A percentile compares a stretch with the other conserved stretches of the same genome.
These are phyloP conservation scores for Cololabis saira DNA, from an alignment of 2,113 vertebrate genomes.

Conservation along the genomic window DNA sequence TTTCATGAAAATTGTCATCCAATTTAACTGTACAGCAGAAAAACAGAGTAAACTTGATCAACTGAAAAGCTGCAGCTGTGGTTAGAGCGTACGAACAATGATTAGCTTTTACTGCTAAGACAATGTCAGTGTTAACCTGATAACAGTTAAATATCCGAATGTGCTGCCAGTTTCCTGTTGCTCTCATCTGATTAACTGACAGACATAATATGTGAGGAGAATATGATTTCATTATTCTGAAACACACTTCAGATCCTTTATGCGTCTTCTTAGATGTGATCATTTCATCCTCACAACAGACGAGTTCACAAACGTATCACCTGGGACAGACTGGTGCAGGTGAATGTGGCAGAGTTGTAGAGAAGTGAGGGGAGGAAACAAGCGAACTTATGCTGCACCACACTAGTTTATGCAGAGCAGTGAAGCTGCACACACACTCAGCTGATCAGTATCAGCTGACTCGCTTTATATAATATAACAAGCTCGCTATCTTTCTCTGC, in stretches of 20 bases:
- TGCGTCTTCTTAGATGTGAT: neutral
- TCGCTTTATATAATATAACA: slow-evolving; percentile 50
- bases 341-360: slow-evolving; percentile 1
- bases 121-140: too few species aligned
- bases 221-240: too few species aligned
- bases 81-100: too few species aligned
- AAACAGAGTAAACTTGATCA: too few species aligned
- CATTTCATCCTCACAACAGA: neutral
- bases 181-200: too few species aligned
- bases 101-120: too few species aligned
- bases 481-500: slow-evolving; percentile 24
- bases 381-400: slow-evolving; percentile 16
- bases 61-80: neutral
- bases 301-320: neutral
- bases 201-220: too few species aligned
- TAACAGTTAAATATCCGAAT: too few species aligned
- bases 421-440: slow-evolving; percentile 37
- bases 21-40: neutral
- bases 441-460: slow-evolving; percentile 60
- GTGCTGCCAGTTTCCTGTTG: too few species aligned
- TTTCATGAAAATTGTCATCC: neutral
- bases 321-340: neutral
- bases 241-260: neutral
- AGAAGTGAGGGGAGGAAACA: neutral
- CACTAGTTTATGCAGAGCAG: slow-evolving; percentile 31